These are phyloP conservation scores for Ephestia elutella DNA, from an alignment of 1,140 invertebrate species.

Conservation along the genomic window DNA sequence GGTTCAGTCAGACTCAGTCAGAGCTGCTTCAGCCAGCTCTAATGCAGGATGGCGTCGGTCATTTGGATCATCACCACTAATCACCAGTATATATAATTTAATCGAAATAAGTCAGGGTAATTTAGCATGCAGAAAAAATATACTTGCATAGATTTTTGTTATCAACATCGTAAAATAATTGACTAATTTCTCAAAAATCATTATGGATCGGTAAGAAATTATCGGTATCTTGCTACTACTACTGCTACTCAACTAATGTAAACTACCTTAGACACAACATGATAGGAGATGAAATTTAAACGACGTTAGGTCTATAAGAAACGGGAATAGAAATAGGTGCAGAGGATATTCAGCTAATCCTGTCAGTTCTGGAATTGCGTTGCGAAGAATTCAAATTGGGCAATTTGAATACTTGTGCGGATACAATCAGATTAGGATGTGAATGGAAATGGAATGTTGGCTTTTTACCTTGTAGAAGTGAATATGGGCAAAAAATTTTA, in stretches of 20 bases:
- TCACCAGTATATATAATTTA: too few relatives aligned
- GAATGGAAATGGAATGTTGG: not conserved
- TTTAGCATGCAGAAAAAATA: too few relatives aligned
- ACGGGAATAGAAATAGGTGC: constrained; percentile 1
- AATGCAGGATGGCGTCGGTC: too few relatives aligned
- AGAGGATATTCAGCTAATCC: not conserved
- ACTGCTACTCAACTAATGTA: not conserved
- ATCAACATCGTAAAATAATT: too few relatives aligned
- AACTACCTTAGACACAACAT: constrained; percentile 2
- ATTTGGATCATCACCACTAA: too few relatives aligned
- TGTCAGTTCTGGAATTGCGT: constrained; percentile 5
- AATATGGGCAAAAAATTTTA: not conserved
- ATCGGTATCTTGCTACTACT: too few relatives aligned
- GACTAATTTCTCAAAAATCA: too few relatives aligned
- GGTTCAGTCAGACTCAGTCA: too few relatives aligned
- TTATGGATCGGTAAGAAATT: too few relatives aligned
- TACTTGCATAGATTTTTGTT: too few relatives aligned
- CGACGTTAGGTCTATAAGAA: constrained; percentile 11
- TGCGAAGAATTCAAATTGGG: constrained; percentile 1
- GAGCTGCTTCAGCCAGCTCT: too few relatives aligned
- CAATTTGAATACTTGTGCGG: constrained; percentile 1
- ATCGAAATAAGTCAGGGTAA: too few relatives aligned
- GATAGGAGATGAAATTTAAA: constrained; percentile 21
- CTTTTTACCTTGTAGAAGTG: not conserved
- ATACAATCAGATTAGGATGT: not conserved